Evolutionary conservation across 1,140 invertebrate species (phyloP).

Genomic region (Stegodyphus dumicola): DNA sequence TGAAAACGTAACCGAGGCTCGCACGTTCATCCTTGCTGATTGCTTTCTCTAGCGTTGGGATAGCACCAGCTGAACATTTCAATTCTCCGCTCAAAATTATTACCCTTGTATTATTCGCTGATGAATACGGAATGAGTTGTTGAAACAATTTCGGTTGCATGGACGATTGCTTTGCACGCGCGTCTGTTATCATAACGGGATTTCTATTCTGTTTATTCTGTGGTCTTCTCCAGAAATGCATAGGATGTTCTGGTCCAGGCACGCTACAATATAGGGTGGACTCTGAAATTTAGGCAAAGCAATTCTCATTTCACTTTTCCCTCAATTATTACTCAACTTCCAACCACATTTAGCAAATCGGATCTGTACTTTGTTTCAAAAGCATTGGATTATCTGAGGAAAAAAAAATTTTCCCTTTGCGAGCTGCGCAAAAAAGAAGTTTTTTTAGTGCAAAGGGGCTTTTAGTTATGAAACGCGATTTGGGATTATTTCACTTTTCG

Average conservation of each 20-base stretch:
- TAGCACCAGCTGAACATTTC: constrained; percentile 53
- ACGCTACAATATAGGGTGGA: constrained; percentile 10
- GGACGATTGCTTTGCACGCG: constrained; percentile 44
- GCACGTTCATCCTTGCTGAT: not conserved
- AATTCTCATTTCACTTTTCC: not conserved
- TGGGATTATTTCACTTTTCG: too few relatives aligned
- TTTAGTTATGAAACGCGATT: too few relatives aligned
- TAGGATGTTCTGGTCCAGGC: not conserved
- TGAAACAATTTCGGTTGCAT: constrained; percentile 48
- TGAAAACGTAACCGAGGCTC: not conserved
- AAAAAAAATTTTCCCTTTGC: too few relatives aligned
- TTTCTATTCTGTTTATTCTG: constrained; percentile 44
- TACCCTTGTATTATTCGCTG: constrained; percentile 56
- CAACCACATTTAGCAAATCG: too few relatives aligned
- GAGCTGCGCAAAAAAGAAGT: too few relatives aligned
- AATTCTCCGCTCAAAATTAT: constrained; percentile 58
- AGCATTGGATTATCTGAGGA: too few relatives aligned
- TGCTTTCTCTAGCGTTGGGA: constrained; percentile 21
- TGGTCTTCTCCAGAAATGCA: constrained; percentile 15
- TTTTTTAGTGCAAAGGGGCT: too few relatives aligned
- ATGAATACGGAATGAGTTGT: constrained; percentile 58
- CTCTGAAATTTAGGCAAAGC: not conserved
- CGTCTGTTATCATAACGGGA: constrained; percentile 28
- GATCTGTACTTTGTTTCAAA: too few relatives aligned
- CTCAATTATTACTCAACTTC: too few relatives aligned